Conservation (phyloP, 2,797 vertebrate genomes). For the Rhinella marina region DNA sequence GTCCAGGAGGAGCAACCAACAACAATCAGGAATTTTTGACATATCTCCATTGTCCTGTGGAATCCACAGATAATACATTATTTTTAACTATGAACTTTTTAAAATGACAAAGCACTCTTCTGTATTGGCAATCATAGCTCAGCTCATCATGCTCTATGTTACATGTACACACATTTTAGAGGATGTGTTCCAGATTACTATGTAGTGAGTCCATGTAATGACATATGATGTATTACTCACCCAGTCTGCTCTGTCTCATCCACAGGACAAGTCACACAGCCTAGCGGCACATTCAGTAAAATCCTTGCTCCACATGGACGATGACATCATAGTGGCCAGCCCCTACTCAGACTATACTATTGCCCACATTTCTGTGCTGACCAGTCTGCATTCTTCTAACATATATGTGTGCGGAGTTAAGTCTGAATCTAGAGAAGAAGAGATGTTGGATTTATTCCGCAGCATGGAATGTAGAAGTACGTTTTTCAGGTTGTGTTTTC, state of each 20-base stretch:
- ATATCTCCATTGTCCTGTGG: too few relatives aligned
- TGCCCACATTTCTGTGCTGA: slow-evolving; percentile 81
- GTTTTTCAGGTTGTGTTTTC: slow-evolving; percentile 62
- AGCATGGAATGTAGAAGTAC: slow-evolving; percentile 86
- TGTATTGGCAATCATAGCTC: too few relatives aligned
- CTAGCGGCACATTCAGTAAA: slow-evolving; percentile 81
- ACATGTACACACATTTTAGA: neutral
- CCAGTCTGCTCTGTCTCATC: neutral
- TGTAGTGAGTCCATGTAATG: too few relatives aligned
- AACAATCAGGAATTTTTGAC: too few relatives aligned
- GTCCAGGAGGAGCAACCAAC: too few relatives aligned
- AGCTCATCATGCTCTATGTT: neutral
- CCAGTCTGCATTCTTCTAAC: slow-evolving; percentile 67
- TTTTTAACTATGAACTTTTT: too few relatives aligned
- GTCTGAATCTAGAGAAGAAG: slow-evolving; percentile 71
- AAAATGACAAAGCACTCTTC: too few relatives aligned
- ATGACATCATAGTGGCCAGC: slow-evolving; percentile 83
- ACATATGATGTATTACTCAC: neutral
- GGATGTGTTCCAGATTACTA: neutral
- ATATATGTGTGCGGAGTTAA: slow-evolving; percentile 81
- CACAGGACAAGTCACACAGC: slow-evolving; percentile 87
- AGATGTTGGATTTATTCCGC: slow-evolving; percentile 74
- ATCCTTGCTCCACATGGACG: slow-evolving; percentile 74
- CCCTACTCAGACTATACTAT: slow-evolving; percentile 80
- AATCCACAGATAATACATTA: too few relatives aligned